Base-by-base conservation (phyloP, 1,140 invertebrate genomes). In the Megathymus violae region DNA sequence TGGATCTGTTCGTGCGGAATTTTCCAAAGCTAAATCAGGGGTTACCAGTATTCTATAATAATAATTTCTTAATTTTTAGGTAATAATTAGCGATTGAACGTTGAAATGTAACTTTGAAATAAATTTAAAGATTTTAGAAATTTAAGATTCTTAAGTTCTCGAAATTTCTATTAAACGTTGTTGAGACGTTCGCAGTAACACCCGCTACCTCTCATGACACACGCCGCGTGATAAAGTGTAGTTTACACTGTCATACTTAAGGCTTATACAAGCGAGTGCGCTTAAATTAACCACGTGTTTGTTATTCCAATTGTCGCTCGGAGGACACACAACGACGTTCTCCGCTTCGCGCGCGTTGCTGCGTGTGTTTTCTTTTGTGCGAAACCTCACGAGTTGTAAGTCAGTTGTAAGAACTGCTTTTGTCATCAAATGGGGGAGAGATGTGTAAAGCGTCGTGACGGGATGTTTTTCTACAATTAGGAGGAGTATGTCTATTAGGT, bases 221-320 rank as follows among this genome's bases (percentile, higher is more conserved):
- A 19, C 7, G 62, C 54, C 62, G 52, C 38, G 25, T 9, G 10
- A 46, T 62, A 63, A 68, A 62, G 59, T 43, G 60, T 60, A 71
- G 65, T 74, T 70, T 66, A 76, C 75, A 71, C 63, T 71, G 62
- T 66, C 67, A 67, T 62, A 50, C 71, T 71, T 70, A 71, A 72
- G 70, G 46, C 66, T 73, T 68, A 59, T 64, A 52, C 50, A 27
- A n/a, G 13, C 50, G 46, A 64, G 68, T 51, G 40, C 34, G 63
- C 66, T 71, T 70, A 72, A 75, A 76, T 72, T 76, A 74, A 71
- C 71, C 66, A 65, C 36, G 56, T 72, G 69, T 74, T 76, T 78
- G 76, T 76, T 76, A 64, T 76, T 72, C 63, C 74, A 76, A 74
- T 79, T 79, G 71, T 72, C 73, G 73, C 73, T 63, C 46, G 61